A percentile compares a stretch with the other conserved stretches of the same genome.
These are phyloP conservation scores for Nasonia giraulti DNA, from an alignment of 1,140 invertebrate genomes.

Conservation along the genomic window DNA sequence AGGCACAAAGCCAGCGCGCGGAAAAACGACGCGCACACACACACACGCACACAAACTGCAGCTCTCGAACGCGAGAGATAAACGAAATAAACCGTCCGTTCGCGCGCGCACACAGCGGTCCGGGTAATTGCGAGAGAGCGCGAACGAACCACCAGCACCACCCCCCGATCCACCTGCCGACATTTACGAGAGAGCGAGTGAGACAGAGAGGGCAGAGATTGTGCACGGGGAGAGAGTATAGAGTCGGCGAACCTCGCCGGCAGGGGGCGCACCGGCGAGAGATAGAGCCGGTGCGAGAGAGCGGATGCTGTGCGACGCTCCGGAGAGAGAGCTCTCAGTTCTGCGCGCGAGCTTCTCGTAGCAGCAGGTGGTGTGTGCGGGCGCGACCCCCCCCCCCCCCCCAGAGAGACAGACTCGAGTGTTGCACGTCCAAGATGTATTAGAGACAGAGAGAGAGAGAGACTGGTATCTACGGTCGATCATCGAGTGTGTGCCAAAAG, in stretches of 20 bases:
- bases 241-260: constrained; percentile 29
- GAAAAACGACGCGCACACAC: neutral
- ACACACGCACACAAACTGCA: too few relatives aligned
- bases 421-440: neutral
- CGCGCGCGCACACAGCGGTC: neutral
- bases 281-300: constrained; percentile 60
- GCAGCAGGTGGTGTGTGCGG: constrained; percentile 59
- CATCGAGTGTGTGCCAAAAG: too few relatives aligned
- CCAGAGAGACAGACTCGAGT: constrained; percentile 1
- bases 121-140: constrained; percentile 49
- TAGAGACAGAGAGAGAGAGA: too few relatives aligned
- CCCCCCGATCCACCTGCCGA: neutral
- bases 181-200: constrained; percentile 21
- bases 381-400: constrained; percentile 4
- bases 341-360: constrained; percentile 64
- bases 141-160: neutral
- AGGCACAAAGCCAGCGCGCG: neutral
- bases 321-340: constrained; percentile 65
- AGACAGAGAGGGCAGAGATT: constrained; percentile 2
- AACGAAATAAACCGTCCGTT: constrained; percentile 8
- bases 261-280: constrained; percentile 34
- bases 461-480: too few relatives aligned
- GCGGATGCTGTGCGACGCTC: constrained; percentile 62
- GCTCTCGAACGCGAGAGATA: neutral
- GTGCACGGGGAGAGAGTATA: neutral